phyloP scores from a whole-genome alignment of 2,797 vertebrate genomes.

The Takifugu ocellatus region DNA sequence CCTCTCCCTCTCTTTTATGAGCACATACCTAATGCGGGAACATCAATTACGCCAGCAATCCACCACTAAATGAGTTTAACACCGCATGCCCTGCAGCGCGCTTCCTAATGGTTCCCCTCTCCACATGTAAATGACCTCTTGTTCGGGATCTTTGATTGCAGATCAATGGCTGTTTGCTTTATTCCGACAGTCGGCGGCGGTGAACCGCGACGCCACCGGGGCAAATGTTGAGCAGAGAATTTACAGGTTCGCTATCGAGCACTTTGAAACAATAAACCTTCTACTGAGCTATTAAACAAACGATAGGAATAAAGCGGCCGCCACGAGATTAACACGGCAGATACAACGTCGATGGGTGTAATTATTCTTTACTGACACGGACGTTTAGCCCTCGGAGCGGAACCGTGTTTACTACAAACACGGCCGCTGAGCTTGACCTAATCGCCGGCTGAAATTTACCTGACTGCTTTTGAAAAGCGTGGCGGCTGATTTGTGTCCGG shows the following conservation, averaged over 20 bases:
- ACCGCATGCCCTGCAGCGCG: slow-evolving; percentile 76
- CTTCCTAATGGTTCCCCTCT: slow-evolving; percentile 80
- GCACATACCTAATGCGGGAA: slow-evolving; percentile 25
- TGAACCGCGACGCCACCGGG: slow-evolving; percentile 83
- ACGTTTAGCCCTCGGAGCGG: slow-evolving; percentile 70
- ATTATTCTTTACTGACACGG: slow-evolving; percentile 83
- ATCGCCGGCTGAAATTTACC: slow-evolving; percentile 69
- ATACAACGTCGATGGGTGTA: slow-evolving; percentile 77
- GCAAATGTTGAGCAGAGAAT: slow-evolving; percentile 87
- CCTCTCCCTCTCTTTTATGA: neutral
- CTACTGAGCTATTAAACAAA: slow-evolving; percentile 90
- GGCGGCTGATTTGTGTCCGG: slow-evolving; percentile 49
- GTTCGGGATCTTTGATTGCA: slow-evolving; percentile 87
- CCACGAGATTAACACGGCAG: slow-evolving; percentile 82
- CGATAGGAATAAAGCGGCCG: slow-evolving; percentile 84
- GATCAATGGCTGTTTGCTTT: slow-evolving; percentile 91
- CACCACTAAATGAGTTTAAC: slow-evolving; percentile 80
- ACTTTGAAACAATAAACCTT: slow-evolving; percentile 86
- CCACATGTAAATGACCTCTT: slow-evolving; percentile 88
- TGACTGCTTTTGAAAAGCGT: slow-evolving; percentile 63
- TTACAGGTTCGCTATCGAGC: slow-evolving; percentile 86
- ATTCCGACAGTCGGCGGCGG: slow-evolving; percentile 87
- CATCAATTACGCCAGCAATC: slow-evolving; percentile 78
- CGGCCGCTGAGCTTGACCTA: slow-evolving; percentile 69
- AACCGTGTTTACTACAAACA: slow-evolving; percentile 75